Evolutionary conservation across 2,797 vertebrate species (phyloP).

Genomic region (Pampus argenteus): DNA sequence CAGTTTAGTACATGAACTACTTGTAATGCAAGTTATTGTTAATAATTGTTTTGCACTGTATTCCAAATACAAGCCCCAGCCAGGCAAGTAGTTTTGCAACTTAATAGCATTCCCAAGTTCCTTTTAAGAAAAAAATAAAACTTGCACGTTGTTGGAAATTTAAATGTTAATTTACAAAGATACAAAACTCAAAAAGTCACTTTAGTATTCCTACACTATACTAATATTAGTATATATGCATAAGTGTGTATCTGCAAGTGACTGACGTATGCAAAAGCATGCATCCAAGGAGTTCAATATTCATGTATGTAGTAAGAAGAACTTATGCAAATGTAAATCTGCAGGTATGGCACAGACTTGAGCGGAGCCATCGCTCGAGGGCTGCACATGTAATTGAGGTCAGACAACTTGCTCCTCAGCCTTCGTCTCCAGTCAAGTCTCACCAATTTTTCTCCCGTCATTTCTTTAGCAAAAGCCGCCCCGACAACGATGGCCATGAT

Average conservation of each 20-base stretch:
- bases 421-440: constrained; percentile 33
- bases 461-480: constrained; percentile 43
- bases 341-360: constrained; percentile 2
- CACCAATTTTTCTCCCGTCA: constrained; percentile 13
- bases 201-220: not conserved
- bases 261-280: not conserved
- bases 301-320: not conserved
- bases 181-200: not conserved
- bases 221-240: constrained; percentile 1
- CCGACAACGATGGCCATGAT: constrained; percentile 42
- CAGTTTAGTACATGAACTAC: not conserved
- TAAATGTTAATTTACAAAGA: not conserved
- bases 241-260: not conserved
- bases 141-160: not conserved
- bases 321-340: constrained; percentile 18
- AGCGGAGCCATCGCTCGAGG: constrained; percentile 21
- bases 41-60: not conserved
- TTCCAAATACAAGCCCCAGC: not conserved
- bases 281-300: not conserved
- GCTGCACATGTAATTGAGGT: constrained; percentile 48
- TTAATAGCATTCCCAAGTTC: not conserved
- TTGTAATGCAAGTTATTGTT: not conserved
- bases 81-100: too few species aligned
- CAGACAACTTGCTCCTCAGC: constrained; percentile 25
- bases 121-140: not conserved